A percentile compares a stretch with the other conserved stretches of the same genome.
These are phyloP conservation scores for Anoplolepis gracilipes DNA, from an alignment of 1,140 invertebrate species.

Conservation along the genomic window DNA sequence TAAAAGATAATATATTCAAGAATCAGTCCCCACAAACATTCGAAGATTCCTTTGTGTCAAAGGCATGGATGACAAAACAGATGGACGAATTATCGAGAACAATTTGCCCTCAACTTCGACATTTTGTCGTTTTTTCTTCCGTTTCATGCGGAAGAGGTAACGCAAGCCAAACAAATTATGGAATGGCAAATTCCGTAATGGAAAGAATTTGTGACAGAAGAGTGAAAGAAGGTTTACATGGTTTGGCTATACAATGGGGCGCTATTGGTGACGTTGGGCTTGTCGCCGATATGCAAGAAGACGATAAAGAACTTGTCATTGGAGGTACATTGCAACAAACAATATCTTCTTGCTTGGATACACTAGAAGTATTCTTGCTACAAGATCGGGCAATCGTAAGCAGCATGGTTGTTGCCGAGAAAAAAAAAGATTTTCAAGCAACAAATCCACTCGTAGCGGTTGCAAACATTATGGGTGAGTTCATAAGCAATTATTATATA, in stretches of 20 bases:
- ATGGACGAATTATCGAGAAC: slow-evolving; percentile 85
- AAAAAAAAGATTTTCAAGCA: slow-evolving; percentile 77
- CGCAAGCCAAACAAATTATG: slow-evolving; percentile 88
- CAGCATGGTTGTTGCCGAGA: slow-evolving; percentile 88
- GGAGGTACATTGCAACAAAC: slow-evolving; percentile 90
- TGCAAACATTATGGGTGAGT: slow-evolving; percentile 84
- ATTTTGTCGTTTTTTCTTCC: slow-evolving; percentile 91
- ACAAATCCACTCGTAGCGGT: slow-evolving; percentile 84
- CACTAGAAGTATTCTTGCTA: slow-evolving; percentile 87
- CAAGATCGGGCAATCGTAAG: slow-evolving; percentile 87
- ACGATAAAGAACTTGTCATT: slow-evolving; percentile 68
- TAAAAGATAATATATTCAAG: too few species aligned
- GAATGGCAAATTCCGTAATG: slow-evolving; percentile 79
- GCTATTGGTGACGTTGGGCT: too few species aligned
- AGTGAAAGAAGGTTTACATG: slow-evolving; percentile 84
- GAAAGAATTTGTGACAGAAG: slow-evolving; percentile 80
- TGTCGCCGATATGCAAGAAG: too few species aligned
- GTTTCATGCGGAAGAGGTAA: slow-evolving; percentile 92
- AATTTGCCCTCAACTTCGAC: slow-evolving; percentile 82
- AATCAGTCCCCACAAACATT: slow-evolving; percentile 79
- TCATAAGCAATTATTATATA: not conserved
- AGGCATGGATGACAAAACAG: slow-evolving; percentile 85
- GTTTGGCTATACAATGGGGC: too few species aligned
- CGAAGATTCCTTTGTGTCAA: slow-evolving; percentile 83
- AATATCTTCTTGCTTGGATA: slow-evolving; percentile 88